A percentile compares a stretch with the other conserved stretches of the same genome.
Evolutionary conservation across 1,140 invertebrate species (phyloP).

Genomic region (Drosophila leontia): DNA sequence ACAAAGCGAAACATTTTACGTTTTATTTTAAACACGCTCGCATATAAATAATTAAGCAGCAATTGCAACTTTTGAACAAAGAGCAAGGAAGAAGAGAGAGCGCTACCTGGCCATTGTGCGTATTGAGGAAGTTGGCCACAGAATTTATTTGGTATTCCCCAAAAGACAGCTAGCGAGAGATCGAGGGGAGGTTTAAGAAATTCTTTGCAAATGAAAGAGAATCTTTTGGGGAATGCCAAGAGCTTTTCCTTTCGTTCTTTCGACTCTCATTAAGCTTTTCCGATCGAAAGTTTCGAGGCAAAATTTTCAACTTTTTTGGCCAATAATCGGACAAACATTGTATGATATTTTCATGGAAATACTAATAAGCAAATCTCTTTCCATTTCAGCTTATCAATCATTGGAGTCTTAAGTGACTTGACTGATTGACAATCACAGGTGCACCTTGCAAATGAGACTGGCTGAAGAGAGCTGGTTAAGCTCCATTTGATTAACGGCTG

Average conservation of each 20-base stretch:
- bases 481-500: slow-evolving; percentile 40
- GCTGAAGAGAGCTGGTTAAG: slow-evolving; percentile 16
- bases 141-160: slow-evolving; percentile 45
- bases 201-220: slow-evolving; percentile 8
- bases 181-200: not conserved
- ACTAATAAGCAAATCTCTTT: not conserved
- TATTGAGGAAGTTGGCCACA: slow-evolving; percentile 40
- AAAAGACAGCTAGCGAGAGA: slow-evolving; percentile 24
- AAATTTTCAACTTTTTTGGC: slow-evolving; percentile 2
- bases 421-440: slow-evolving; percentile 24
- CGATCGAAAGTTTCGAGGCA: not conserved
- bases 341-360: not conserved
- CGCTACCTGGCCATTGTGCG: slow-evolving; percentile 7
- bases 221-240: slow-evolving; percentile 5
- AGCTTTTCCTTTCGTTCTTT: slow-evolving; percentile 9
- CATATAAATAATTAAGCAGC: slow-evolving; percentile 47
- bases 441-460: slow-evolving; percentile 9
- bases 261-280: not conserved
- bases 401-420: not conserved
- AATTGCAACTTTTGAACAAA: slow-evolving; percentile 46
- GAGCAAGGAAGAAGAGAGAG: slow-evolving; percentile 10
- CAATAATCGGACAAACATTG: slow-evolving; percentile 8
- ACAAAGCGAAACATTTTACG: slow-evolving; percentile 59
- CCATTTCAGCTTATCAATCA: not conserved
- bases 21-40: slow-evolving; percentile 55